These are phyloP conservation scores for Gastrophysa polygoni DNA, from an alignment of 2,888 invertebrate species.

Conservation along the genomic window DNA sequence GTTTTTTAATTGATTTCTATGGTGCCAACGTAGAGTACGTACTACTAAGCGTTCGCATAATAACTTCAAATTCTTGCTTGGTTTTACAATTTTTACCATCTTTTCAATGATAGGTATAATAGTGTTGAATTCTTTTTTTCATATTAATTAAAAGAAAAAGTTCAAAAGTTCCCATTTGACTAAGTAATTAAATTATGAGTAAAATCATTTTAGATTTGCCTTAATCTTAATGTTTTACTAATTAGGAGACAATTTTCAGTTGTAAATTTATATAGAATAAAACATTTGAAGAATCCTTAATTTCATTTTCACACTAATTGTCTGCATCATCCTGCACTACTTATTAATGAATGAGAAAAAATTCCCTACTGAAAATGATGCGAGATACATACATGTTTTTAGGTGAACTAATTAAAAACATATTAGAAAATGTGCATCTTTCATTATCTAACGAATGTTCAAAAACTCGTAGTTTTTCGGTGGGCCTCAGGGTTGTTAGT, in stretches of 20 bases:
- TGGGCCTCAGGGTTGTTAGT: no score
- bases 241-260: conserved; percentile 34
- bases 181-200: conserved; percentile 26
- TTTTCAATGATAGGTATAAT: not conserved
- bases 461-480: no score
- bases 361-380: no score
- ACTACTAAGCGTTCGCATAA: conserved; percentile 3
- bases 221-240: conserved; percentile 31
- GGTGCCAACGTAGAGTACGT: not conserved
- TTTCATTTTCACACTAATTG: no score
- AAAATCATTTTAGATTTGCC: conserved; percentile 31
- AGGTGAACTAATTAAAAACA: no score
- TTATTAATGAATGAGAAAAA: no score
- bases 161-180: conserved; percentile 18
- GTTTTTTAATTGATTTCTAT: conserved; percentile 14
- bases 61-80: conserved; percentile 22
- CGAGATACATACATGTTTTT: no score
- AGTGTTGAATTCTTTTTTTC: conserved; percentile 17
- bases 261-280: conserved; percentile 40
- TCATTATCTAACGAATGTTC: no score
- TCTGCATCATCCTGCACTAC: no score
- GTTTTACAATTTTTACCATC: conserved; percentile 20
- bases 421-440: no score
- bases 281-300: conserved; percentile 1
- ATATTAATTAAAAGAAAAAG: conserved; percentile 20